Percentiles rank a stretch among this genome's conserved stretches.
phyloP scores from a whole-genome alignment of 2,113 vertebrate genomes.

The Cephalopterus ornatus region DNA sequence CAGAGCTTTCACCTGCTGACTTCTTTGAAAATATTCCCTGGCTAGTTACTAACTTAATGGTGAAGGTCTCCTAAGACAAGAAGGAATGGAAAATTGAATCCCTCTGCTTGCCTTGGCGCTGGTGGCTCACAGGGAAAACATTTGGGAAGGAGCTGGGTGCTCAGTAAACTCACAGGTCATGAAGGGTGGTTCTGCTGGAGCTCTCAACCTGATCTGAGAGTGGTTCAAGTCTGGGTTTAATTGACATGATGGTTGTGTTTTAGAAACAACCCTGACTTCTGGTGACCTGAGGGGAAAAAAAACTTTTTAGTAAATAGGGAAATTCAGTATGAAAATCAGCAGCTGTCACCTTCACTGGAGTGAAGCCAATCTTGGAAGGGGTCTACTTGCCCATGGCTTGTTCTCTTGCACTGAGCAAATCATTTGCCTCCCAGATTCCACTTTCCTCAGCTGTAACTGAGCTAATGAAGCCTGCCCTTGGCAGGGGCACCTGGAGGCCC shows the following conservation, averaged over 20 bases:
- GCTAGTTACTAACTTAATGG: not conserved
- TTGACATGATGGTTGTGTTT: not conserved
- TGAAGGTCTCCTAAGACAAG: not conserved
- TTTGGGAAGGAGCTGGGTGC: not conserved
- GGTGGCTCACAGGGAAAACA: not conserved
- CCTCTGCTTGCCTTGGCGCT: not conserved
- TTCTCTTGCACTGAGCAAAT: not conserved
- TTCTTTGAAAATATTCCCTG: not conserved
- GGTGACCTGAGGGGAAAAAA: not conserved
- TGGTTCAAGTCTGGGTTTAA: not conserved
- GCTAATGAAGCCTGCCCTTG: rapidly evolving
- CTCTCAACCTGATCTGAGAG: not conserved
- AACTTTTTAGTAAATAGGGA: not conserved
- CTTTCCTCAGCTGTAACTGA: not conserved
- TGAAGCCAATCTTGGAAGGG: not conserved
- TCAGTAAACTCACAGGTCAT: not conserved
- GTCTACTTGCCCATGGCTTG: not conserved
- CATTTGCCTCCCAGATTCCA: not conserved
- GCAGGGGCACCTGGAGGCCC: not conserved
- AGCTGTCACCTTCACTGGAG: rapidly evolving
- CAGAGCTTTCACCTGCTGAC: not conserved
- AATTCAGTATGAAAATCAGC: not conserved
- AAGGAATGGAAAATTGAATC: not conserved
- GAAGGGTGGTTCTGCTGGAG: not conserved
- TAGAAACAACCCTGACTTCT: not conserved